Evolutionary conservation across 2,113 vertebrate genomes (phyloP), one percentile per base, ranked within the genome.

Genomic region (Cinclus cinclus): DNA sequence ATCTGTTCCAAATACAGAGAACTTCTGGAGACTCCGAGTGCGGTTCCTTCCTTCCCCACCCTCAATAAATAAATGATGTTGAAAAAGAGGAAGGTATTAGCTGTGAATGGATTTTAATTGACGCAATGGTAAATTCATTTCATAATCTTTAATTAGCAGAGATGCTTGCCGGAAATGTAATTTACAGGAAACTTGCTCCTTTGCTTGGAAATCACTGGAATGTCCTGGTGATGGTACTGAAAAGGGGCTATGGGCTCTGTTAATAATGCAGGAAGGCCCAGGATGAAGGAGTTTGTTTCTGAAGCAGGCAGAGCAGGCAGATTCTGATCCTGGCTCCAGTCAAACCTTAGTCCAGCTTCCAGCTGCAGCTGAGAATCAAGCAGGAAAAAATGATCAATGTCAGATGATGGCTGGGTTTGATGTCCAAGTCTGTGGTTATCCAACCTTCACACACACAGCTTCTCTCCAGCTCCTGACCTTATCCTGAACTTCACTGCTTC

Each of bases 101-200:
- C 77, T 91, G 80, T 96, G 94, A 96, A 96, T 94, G 94, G 91
- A 74, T 96, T 97, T 92, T 95, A 97, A 96, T 95, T 94, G 95
- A 84, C 9, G 73, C 47, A 80, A 83, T 5, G 30, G 93, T 90
- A 96, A 97, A 95, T 93, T 95, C 55, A 77, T 91, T 95, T 95
- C 47, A 62, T 91, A 92, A 68, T 94, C 84, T 93, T 91, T 94
- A 97, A 95, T 96, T 96, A 96, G 69, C 50, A 82, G 86, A 86
- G 68, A 75, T 42, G 27, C 50, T 95, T 87, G 69, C 76, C 0
- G 7, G 85, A 96, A 97, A 93, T 65, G 46, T 88, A 86, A 94
- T 91, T 95, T 94, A 55, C 37, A 76, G 82, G 62, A 94, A 94
- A 69, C 65, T 81, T 63, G 28, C 24, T 92, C 67, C 28, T 87